Base-by-base conservation (phyloP, 2,888 invertebrate species). In the Plemyria rubiginata region DNA sequence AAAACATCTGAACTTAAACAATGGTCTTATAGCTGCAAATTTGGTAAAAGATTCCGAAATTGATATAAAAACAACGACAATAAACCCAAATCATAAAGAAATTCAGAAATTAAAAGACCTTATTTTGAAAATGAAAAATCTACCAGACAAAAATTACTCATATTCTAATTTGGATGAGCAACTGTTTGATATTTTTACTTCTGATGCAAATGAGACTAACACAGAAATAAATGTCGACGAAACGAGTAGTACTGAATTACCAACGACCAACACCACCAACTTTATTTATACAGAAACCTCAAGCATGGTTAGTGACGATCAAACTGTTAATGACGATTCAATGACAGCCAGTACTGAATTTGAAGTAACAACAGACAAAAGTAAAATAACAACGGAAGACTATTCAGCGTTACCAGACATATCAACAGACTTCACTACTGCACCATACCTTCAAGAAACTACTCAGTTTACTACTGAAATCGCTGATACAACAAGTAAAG, bases 61-160 rank as follows among this genome's bases (percentile, higher is more conserved):
- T 41, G 41, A 72, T 13, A 55, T 68, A 4, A 76, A 77, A 71
- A 75, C 69, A 9, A 77, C 75, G 5, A 76, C 76, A 9, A 57
- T 77, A 11, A 59, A 72, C 48, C 55, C 75, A 28, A 63, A 41
- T 32, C 46, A 51, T 12, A 58, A 54, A 60, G 66, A 70, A 52
- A 48, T 64, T 4, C 9, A 52, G 16, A 60, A 48, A 50, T 22
- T 70, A 1, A 63, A 59, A 65, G 54, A 61, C 12, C 15, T 69
- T 45, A 32, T 60, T 0, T 6, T 12, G 5, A 32, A 49, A 50
- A 12, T 49, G 1, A 43, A 38, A 8, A 38, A n/a, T 4, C n/a
- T 4, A 7, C n/a, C 36, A 22, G 43, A 61, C 54, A 32, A 54
- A 51, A 62, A 68, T 45, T 32, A 60, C 32, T 16, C 46, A 38